Percentiles rank a stretch among this genome's conserved stretches.
Evolutionary conservation across 2,888 invertebrate genomes (phyloP).

Genomic region (Osmoderma eremita): DNA sequence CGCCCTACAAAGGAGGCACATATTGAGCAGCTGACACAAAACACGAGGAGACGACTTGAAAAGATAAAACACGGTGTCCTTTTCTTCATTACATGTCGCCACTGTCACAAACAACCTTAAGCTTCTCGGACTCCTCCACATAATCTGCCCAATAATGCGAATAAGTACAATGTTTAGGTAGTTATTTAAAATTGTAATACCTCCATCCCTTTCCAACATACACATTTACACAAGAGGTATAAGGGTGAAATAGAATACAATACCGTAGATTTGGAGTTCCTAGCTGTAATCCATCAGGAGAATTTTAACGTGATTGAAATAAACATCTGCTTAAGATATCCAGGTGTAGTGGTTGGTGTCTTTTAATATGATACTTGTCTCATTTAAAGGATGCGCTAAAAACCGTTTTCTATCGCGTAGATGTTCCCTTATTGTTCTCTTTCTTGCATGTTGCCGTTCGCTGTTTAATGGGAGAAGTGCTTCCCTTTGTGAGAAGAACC

Average conservation of each 20-base stretch:
- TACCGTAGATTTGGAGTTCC: neutral
- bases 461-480: constrained; percentile 22
- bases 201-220: constrained; percentile 35
- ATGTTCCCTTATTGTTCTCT: constrained; percentile 21
- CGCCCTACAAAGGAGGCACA: neutral
- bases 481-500: neutral
- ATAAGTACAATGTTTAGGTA: constrained; percentile 53
- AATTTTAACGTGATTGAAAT: constrained; percentile 35
- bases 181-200: constrained; percentile 50
- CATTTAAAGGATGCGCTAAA: constrained; percentile 22
- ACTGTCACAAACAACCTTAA: constrained; percentile 48
- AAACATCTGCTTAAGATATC: constrained; percentile 38
- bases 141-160: constrained; percentile 54
- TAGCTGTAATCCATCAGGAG: constrained; percentile 21
- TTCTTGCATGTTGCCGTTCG: neutral
- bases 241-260: neutral
- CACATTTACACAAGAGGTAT: neutral
- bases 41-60: constrained; percentile 12
- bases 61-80: constrained; percentile 40
- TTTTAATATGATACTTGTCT: constrained; percentile 32
- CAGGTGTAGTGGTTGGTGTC: constrained; percentile 28
- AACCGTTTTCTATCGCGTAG: constrained; percentile 6
- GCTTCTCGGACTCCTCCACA: constrained; percentile 48
- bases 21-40: constrained; percentile 27
- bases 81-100: constrained; percentile 50